Evolutionary conservation across 2,888 invertebrate genomes (phyloP).

Genomic region (Clusia tigrina): DNA sequence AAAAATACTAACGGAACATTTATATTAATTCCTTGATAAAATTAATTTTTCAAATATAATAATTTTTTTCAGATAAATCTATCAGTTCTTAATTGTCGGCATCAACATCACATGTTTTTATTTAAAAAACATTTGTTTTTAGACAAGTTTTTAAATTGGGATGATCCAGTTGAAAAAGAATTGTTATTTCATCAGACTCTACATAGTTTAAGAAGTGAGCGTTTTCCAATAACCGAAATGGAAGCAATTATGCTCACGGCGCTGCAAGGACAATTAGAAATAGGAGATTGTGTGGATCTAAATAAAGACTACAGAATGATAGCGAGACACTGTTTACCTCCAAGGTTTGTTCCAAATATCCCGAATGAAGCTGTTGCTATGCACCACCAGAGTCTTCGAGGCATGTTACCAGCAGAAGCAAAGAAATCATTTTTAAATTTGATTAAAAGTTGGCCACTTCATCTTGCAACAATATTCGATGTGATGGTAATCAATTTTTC

Average conservation of each 20-base stretch:
- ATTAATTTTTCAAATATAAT: no score
- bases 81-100: constrained; percentile 64
- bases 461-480: constrained; percentile 92
- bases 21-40: not conserved
- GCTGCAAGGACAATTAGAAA: constrained; percentile 90
- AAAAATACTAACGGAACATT: no score
- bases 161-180: constrained; percentile 91
- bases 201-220: constrained; percentile 87
- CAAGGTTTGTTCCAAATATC: constrained; percentile 79
- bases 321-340: constrained; percentile 83
- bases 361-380: constrained; percentile 86
- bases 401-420: constrained; percentile 85
- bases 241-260: constrained; percentile 96
- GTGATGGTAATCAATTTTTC: no score
- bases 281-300: constrained; percentile 80
- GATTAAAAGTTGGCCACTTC: constrained; percentile 92
- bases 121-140: constrained; percentile 86
- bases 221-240: constrained; percentile 91
- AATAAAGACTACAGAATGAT: constrained; percentile 74
- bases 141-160: constrained; percentile 79
- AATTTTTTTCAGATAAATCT: constrained; percentile 57
- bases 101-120: constrained; percentile 74
- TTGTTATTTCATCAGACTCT: constrained; percentile 92
- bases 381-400: constrained; percentile 89
- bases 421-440: constrained; percentile 92